These are phyloP conservation scores for Merodon equestris DNA, from an alignment of 2,888 invertebrate species.

Conservation along the genomic window DNA sequence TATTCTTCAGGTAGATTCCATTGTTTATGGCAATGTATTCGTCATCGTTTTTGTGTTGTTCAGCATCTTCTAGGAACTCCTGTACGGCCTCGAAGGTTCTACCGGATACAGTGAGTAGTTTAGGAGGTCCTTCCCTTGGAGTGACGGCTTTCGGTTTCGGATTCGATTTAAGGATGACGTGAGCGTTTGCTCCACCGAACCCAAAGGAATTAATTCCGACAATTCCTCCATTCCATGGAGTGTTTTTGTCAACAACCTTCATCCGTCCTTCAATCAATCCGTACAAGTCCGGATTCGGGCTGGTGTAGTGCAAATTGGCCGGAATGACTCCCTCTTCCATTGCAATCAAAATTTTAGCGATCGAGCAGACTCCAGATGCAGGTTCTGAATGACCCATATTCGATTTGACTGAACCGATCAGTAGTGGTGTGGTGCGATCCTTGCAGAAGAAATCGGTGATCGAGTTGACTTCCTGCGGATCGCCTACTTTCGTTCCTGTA, in stretches of 20 bases:
- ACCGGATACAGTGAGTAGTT: constrained; percentile 89
- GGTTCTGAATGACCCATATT: constrained; percentile 99
- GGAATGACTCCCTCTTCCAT: constrained; percentile 96
- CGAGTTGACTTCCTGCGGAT: constrained; percentile 97
- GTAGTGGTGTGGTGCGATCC: constrained; percentile 87
- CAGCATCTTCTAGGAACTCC: constrained; percentile 83
- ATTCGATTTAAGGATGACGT: constrained; percentile 90
- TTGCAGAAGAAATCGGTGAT: constrained; percentile 95
- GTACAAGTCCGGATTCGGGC: constrained; percentile 93
- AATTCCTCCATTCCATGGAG: constrained; percentile 93
- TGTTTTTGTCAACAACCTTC: constrained; percentile 91
- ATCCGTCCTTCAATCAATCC: constrained; percentile 93
- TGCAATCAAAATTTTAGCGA: constrained; percentile 94
- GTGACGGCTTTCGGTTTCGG: constrained; percentile 84
- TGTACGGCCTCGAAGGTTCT: constrained; percentile 90
- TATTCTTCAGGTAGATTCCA: constrained; percentile 85
- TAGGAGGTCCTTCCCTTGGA: constrained; percentile 82
- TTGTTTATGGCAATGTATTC: constrained; percentile 89
- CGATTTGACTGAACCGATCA: constrained; percentile 97
- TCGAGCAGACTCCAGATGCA: constrained; percentile 92
- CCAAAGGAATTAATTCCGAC: constrained; percentile 98
- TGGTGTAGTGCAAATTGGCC: constrained; percentile 92
- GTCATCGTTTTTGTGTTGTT: constrained; percentile 82
- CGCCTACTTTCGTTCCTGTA: constrained; percentile 99
- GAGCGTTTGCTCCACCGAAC: constrained; percentile 98